phyloP scores from a whole-genome alignment of 2,888 invertebrate genomes.

The Platerodrilus igneus region DNA sequence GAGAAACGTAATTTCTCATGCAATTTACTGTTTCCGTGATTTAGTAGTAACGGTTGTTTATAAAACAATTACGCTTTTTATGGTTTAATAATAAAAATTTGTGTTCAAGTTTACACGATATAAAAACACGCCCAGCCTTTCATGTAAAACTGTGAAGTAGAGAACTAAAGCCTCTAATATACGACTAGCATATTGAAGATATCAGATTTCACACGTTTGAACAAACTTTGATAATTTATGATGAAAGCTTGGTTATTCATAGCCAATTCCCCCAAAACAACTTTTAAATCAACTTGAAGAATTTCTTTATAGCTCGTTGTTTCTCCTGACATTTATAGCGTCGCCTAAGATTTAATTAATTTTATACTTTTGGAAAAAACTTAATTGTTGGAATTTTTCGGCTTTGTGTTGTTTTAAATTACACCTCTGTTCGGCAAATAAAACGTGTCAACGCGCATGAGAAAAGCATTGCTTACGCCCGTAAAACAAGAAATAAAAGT shows the following conservation, averaged over 20 bases:
- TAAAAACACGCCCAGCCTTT: no score
- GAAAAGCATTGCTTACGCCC: slow-evolving; percentile 17
- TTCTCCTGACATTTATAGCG: slow-evolving; percentile 13
- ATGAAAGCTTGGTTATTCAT: slow-evolving; percentile 40
- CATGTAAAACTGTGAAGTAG: no score
- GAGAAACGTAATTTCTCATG: no score
- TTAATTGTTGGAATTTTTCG: neutral
- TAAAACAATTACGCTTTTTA: no score
- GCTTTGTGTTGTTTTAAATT: slow-evolving; percentile 9
- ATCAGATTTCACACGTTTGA: slow-evolving; percentile 42
- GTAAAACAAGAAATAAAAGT: slow-evolving; percentile 20
- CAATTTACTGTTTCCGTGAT: no score
- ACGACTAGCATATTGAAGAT: slow-evolving; percentile 37
- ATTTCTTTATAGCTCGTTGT: slow-evolving; percentile 23
- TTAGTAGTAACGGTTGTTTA: no score
- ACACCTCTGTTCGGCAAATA: slow-evolving; percentile 13
- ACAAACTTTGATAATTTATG: slow-evolving; percentile 43
- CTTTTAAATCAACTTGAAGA: slow-evolving; percentile 33
- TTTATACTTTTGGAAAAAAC: slow-evolving; percentile 5
- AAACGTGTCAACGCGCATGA: slow-evolving; percentile 16
- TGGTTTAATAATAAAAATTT: no score
- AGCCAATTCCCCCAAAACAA: slow-evolving; percentile 37
- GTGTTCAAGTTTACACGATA: no score
- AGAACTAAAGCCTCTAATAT: slow-evolving; percentile 33
- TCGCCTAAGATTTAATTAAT: slow-evolving; percentile 4